Conservation (phyloP, 2,888 invertebrate species). For the Andrena bicolor region DNA sequence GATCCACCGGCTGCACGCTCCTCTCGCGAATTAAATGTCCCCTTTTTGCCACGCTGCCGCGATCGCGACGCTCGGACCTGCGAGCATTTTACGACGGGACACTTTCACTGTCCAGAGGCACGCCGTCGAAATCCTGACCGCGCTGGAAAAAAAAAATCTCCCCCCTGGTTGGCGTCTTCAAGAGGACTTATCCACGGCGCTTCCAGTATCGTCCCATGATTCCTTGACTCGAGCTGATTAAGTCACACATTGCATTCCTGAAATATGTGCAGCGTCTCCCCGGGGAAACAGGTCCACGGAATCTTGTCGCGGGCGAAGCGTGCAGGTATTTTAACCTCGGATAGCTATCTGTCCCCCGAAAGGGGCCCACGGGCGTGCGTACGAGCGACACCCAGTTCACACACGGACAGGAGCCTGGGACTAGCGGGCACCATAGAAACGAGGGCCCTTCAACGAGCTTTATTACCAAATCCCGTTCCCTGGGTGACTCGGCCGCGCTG, state of each 20-base stretch:
- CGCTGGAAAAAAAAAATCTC: not conserved
- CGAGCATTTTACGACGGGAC: slow-evolving; percentile 31
- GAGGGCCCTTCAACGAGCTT: not conserved
- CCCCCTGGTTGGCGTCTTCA: not conserved
- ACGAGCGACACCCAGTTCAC: slow-evolving; percentile 22
- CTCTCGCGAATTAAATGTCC: not conserved
- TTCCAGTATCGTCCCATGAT: slow-evolving; percentile 22
- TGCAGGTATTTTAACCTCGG: slow-evolving; percentile 32
- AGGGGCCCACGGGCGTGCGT: slow-evolving; percentile 9
- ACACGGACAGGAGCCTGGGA: not conserved
- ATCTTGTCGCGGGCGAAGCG: not conserved
- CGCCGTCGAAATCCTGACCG: not conserved
- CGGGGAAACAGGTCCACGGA: slow-evolving; percentile 39
- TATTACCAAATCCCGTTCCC: slow-evolving; percentile 9
- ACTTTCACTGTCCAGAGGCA: slow-evolving; percentile 25
- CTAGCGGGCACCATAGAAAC: not conserved
- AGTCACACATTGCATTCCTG: slow-evolving; percentile 46
- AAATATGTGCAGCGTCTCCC: slow-evolving; percentile 22
- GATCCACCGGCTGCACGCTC: slow-evolving; percentile 4
- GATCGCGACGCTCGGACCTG: slow-evolving; percentile 6
- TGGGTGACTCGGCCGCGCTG: not conserved
- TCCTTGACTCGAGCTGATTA: slow-evolving; percentile 23
- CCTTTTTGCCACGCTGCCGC: not conserved
- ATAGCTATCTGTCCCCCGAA: slow-evolving; percentile 33
- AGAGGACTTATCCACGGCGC: not conserved